Evolutionary conservation across 2,797 vertebrate species (phyloP), one percentile per base, ranked within the genome.

Genomic region (Paratrypauchen microcephalus): DNA sequence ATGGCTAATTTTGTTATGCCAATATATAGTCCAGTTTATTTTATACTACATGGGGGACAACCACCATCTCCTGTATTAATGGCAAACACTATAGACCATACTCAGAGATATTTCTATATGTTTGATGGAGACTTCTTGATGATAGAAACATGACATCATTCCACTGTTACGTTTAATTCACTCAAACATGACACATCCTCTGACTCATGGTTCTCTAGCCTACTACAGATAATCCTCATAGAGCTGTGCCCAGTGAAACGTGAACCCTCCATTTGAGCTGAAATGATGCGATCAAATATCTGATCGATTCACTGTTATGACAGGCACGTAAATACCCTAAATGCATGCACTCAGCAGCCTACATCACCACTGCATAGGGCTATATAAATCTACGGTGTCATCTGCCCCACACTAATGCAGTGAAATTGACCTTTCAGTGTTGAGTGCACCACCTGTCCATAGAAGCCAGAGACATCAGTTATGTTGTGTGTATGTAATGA

Each of bases 221-320:
- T 13, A 41, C 39, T 41, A 41, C 39, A 41, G 39, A 54, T n/a
- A n/a, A 19, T 24, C 68, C 65, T 73, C 23, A 24, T 76, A 50
- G 52, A 56, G 75, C 4, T 50, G 18, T 65, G 80, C 75, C 69
- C 77, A 63, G 4, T 83, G 78, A 83, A 70, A 83, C 63, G 48
- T 2, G 72, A 79, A 47, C 68, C 76, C 70, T 72, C 69, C 62
- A 52, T 79, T 83, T 78, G 69, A 76, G 6, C 63, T 54, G 65
- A 74, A 73, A 81, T 70, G 18, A 78, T 61, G 32, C 54, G 23
- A 70, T 48, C 5, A 0, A 62, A 57, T 26, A 76, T 60, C 74
- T 86, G 83, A 86, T 78, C 62, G 75, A 72, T 74, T 66, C n/a
- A 61, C 23, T 36, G 56, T 75, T 68, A 68, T 75, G 80, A 83